Evolutionary conservation across 2,888 invertebrate genomes (phyloP).

Genomic region (Acrobasis consociella): DNA sequence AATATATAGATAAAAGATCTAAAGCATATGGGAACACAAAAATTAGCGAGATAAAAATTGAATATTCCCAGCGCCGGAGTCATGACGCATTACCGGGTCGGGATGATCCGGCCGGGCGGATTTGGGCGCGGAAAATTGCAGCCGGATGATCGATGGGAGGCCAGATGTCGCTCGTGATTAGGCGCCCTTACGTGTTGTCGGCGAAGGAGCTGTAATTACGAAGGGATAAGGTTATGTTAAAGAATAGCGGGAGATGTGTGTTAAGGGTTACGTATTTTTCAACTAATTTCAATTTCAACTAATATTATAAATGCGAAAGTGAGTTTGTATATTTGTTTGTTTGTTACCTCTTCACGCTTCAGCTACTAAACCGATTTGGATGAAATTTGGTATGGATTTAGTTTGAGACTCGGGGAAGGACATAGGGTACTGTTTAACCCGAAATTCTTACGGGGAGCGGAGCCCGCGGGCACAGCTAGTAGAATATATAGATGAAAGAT

Average conservation of each 20-base stretch:
- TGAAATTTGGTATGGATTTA: no score
- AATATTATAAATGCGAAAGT: no score
- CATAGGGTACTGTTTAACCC: no score
- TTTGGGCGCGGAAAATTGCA: slow-evolving; percentile 61
- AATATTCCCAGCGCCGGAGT: slow-evolving; percentile 43
- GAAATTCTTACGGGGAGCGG: no score
- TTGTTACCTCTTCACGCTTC: no score
- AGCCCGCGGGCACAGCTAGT: no score
- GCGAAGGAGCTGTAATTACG: slow-evolving; percentile 13
- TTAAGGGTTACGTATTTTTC: background rate
- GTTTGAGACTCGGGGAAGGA: no score
- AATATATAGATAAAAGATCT: no score
- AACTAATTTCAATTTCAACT: no score
- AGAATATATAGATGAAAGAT: no score
- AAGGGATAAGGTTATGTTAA: background rate
- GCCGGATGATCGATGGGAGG: slow-evolving; percentile 57
- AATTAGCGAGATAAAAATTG: slow-evolving; percentile 42
- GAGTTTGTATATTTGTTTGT: background rate
- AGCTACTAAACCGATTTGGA: no score
- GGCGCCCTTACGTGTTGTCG: slow-evolving; percentile 33
- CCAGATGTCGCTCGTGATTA: slow-evolving; percentile 61
- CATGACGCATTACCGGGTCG: slow-evolving; percentile 60
- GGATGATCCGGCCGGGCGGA: slow-evolving; percentile 59
- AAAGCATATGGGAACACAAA: background rate
- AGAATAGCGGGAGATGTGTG: background rate